Evolutionary conservation across 2,888 invertebrate genomes (phyloP), one percentile per base, ranked within the genome.

Genomic region (Lottia gigantea): DNA sequence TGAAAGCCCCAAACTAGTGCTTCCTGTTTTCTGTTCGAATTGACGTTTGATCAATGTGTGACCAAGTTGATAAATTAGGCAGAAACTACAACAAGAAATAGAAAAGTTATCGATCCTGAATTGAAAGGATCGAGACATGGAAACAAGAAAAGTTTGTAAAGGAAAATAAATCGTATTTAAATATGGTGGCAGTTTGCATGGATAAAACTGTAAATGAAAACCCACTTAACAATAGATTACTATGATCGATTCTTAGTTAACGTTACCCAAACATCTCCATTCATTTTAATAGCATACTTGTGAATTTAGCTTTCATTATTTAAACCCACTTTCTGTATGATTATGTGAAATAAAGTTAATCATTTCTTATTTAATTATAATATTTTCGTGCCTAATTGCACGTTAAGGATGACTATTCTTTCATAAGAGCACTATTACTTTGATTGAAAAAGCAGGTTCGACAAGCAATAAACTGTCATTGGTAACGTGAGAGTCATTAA

Each of bases 301-400:
- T 55, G 55, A 55, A 23, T 55, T 55, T 55, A 55, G 23, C 55
- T 55, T 55, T 55, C 55, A 55, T 55, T 55, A 55, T 55, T 55
- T 55, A 55, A 23, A 55, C 19, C 55, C 19, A 55, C 55, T 55
- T 55, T 55, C 55, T 55, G 55, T 55, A 55, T 55, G 55, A 55
- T 55, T 55, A 55, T 55, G 55, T 55, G 55, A 23, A 55, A 55
- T 55, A 55, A 55, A 55, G 55, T 55, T 55, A 55, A 55, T 55
- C 55, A 55, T 55, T 55, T 55, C 55, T 55, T 55, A 55, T 55
- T 55, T 55, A 55, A 55, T 55, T 55, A 55, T 55, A 19, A 55
- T 55, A 55, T 23, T 55, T 55, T 55, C 55, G 55, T 55, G 55
- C 55, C 55, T 55, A 55, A 55, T 55, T 55, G 55, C 55, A 23